Evolutionary conservation across 2,888 invertebrate species (phyloP).

Genomic region (Papilio protenor): DNA sequence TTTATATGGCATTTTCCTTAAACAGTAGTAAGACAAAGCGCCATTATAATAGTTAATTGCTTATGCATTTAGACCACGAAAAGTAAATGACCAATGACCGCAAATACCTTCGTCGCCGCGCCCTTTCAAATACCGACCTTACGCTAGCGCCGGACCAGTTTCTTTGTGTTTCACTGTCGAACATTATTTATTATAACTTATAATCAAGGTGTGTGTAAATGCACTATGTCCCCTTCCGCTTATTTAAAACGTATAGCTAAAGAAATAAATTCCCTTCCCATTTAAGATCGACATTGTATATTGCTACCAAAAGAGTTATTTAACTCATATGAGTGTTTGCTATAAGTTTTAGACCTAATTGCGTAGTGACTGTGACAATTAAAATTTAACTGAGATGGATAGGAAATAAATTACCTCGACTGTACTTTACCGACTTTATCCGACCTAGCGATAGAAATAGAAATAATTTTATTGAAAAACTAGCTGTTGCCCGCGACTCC

Average conservation of each 20-base stretch:
- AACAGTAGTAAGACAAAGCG: slow-evolving; percentile 1
- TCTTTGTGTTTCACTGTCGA: slow-evolving; percentile 58
- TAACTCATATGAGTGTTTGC: no score
- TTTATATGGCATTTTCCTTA: not conserved
- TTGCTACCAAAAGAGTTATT: no score
- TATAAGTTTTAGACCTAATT: no score
- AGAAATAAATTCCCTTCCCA: not conserved
- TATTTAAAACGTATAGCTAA: slow-evolving; percentile 25
- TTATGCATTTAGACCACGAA: slow-evolving; percentile 47
- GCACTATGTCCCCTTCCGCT: slow-evolving; percentile 43
- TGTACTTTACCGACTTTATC: no score
- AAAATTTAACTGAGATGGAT: no score
- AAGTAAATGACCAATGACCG: slow-evolving; percentile 56
- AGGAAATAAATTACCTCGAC: no score
- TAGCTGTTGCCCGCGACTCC: no score
- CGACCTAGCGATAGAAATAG: no score
- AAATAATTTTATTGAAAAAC: no score
- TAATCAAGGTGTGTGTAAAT: slow-evolving; percentile 41
- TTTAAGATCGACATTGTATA: not conserved
- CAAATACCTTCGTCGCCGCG: slow-evolving; percentile 62
- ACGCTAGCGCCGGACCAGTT: slow-evolving; percentile 63
- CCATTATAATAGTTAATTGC: slow-evolving; percentile 3
- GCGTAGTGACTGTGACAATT: no score
- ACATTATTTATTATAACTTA: slow-evolving; percentile 47
- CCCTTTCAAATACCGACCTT: slow-evolving; percentile 81